These are phyloP conservation scores for Xenopus laevis DNA, from an alignment of 2,113 vertebrate species.

Conservation along the genomic window DNA sequence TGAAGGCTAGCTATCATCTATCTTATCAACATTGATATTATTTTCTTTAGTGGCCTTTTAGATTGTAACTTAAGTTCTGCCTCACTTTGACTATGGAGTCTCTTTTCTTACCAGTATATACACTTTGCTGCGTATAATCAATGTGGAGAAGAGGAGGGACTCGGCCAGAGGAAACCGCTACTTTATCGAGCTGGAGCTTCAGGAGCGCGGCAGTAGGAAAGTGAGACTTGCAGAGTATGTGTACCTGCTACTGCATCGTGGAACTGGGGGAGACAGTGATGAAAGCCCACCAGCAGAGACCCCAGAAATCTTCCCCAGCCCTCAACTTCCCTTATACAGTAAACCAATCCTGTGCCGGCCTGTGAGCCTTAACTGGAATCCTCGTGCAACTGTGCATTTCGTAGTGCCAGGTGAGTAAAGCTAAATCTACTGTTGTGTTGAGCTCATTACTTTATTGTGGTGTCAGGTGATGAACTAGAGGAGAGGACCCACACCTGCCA, in stretches of 20 bases:
- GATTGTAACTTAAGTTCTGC: no score
- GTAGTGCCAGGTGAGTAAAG: slow-evolving; percentile 84
- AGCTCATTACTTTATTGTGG: no score
- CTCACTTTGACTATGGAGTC: no score
- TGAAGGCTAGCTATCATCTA: no score
- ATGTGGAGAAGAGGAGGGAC: slow-evolving; percentile 92
- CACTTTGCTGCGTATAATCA: slow-evolving; percentile 89
- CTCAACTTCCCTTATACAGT: slow-evolving; percentile 71
- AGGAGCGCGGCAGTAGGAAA: slow-evolving; percentile 79
- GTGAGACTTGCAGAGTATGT: slow-evolving; percentile 89
- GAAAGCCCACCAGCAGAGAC: slow-evolving; percentile 53
- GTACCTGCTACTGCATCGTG: slow-evolving; percentile 83
- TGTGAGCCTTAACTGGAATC: slow-evolving; percentile 83
- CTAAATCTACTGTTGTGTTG: no score
- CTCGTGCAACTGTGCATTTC: slow-evolving; percentile 91
- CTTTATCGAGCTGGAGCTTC: slow-evolving; percentile 90
- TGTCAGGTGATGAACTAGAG: no score
- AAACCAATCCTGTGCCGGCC: slow-evolving; percentile 87
- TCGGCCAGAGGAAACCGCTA: slow-evolving; percentile 91
- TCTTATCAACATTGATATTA: no score
- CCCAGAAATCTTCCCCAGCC: slow-evolving; percentile 55
- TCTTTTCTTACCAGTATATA: slow-evolving; percentile 70
- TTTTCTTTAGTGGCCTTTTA: no score
- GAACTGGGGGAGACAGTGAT: slow-evolving; percentile 49
- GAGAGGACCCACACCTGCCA: no score